Evolutionary conservation across 2,888 invertebrate genomes (phyloP).

Genomic region (Troides helena): DNA sequence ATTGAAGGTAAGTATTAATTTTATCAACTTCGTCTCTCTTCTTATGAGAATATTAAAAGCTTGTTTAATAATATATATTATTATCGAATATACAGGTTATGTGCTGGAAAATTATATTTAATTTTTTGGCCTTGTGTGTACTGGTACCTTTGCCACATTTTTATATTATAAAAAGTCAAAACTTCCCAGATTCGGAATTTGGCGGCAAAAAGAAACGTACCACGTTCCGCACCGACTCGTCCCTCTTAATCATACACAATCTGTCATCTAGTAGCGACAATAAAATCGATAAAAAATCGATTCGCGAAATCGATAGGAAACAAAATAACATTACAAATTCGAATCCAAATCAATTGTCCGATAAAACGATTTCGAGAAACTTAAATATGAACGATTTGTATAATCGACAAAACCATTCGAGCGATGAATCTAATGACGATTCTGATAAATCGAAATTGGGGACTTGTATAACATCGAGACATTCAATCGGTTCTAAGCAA

Average conservation of each 20-base stretch:
- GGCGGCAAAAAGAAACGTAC: slow-evolving; percentile 21
- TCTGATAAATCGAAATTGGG: not conserved
- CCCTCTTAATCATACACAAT: slow-evolving; percentile 20
- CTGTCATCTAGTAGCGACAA: slow-evolving; percentile 14
- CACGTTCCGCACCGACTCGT: slow-evolving; percentile 21
- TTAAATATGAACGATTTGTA: not conserved
- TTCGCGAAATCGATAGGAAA: not conserved
- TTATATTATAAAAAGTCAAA: not conserved
- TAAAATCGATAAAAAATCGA: slow-evolving; percentile 1
- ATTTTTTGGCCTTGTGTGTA: too few species aligned
- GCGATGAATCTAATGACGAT: not conserved
- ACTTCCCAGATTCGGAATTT: slow-evolving; percentile 8
- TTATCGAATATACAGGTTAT: too few species aligned
- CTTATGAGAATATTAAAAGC: too few species aligned
- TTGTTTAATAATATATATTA: too few species aligned
- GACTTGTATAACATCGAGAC: not conserved
- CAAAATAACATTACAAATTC: not conserved
- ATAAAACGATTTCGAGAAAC: not conserved
- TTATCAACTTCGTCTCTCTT: too few species aligned
- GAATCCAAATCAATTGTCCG: not conserved
- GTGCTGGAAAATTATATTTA: too few species aligned
- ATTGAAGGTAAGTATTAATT: too few species aligned
- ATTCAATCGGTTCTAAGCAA: not conserved
- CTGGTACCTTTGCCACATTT: too few species aligned
- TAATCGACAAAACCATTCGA: slow-evolving; percentile 4